A percentile compares a stretch with the other conserved stretches of the same genome.
Conservation (phyloP, 2,797 vertebrate genomes). For the Acomys russatus region DNA sequence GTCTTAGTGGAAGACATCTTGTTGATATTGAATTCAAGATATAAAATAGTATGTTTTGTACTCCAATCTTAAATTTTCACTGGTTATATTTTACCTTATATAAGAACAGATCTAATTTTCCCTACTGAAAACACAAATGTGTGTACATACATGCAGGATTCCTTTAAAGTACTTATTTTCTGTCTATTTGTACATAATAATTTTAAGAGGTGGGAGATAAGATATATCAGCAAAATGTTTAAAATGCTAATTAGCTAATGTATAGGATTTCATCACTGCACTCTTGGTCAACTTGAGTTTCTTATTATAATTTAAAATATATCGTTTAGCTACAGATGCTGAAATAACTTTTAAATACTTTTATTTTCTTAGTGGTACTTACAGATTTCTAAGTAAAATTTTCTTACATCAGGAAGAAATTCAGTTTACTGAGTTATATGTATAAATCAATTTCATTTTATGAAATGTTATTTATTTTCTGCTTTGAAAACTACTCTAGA, state of each 20-base stretch:
- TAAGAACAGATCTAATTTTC: not conserved
- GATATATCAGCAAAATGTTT: not conserved
- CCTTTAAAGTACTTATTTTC: not conserved
- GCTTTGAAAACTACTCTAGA: conserved; percentile 44
- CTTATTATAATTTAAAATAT: not conserved
- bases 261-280: not conserved
- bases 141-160: not conserved
- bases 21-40: not conserved
- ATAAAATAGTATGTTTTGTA: not conserved
- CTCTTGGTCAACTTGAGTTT: not conserved
- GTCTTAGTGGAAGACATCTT: not conserved
- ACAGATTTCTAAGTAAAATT: not conserved
- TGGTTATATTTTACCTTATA: not conserved
- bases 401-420: not conserved
- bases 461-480: not conserved
- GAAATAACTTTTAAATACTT: not conserved
- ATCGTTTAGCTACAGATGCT: not conserved
- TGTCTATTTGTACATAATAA: not conserved
- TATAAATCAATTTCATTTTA: conserved; percentile 44
- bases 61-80: not conserved
- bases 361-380: not conserved
- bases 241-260: not conserved
- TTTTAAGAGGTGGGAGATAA: not conserved
- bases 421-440: not conserved
- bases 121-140: not conserved